Base-by-base conservation (phyloP, 2,888 invertebrate genomes). In the Dendrolimus pini region DNA sequence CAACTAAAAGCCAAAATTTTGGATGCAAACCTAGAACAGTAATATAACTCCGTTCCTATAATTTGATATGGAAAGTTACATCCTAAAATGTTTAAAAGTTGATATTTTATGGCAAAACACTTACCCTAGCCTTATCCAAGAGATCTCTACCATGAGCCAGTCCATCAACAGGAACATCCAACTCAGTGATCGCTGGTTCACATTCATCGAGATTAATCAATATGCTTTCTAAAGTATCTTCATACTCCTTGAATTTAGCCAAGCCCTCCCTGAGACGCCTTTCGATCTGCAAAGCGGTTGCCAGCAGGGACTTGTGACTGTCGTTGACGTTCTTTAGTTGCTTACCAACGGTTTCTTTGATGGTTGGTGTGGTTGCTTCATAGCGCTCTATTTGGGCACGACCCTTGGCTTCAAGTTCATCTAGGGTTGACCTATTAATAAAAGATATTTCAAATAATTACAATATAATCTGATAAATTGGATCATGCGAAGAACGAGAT, bases 221-320 rank as follows among this genome's bases (percentile, higher is more conserved):
- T 57, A 98, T 97, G 67, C 95, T 96, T 72, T 96, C 96, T 60
- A 98, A 84, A 0, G 96, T 96, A 62, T 96, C 95, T 82, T 98
- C 98, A 74, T 98, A 98, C 75, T 97, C 97, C 77, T 97, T 95
- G 89, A 98, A 99, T 80, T 98, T 98, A 41, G 95, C 94, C 61
- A 98, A 84, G 0, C 98, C 97, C 75, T 98, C 98, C 47, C 95
- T 92, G 47, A 98, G 89, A 52, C 98, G 94, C 67, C 95, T 95
- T 78, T 96, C 96, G 61, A 98, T 98, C 83, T 98, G 98, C 54
- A 96, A 82, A 0, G 98, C 98, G 0, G 98, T 98, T 60, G 96
- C 95, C 53, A 98, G 83, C 9, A 98, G 86, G 0, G 97, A 97
- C 75, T 96, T 95, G 77, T 98, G 98, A 77, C 98, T 98, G 58